A percentile compares a stretch with the other conserved stretches of the same genome.
These are phyloP conservation scores for Eutolmus rufibarbis DNA, from an alignment of 2,888 invertebrate species.

Conservation along the genomic window DNA sequence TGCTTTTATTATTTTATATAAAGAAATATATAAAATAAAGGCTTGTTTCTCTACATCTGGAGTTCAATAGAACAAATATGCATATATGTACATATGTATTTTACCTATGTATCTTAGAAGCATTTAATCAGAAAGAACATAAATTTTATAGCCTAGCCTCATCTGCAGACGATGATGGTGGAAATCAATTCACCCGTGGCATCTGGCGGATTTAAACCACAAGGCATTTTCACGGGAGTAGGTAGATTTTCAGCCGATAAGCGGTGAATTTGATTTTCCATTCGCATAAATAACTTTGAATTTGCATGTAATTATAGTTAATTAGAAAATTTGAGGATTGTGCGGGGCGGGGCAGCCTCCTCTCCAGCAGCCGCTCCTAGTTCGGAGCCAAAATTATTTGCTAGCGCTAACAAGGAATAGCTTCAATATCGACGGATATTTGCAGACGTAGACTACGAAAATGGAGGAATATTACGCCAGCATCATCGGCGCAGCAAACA, in stretches of 20 bases:
- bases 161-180: background rate
- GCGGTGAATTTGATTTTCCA: constrained; percentile 27
- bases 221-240: background rate
- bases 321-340: constrained; percentile 31
- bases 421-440: background rate
- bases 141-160: background rate
- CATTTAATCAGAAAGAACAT: background rate
- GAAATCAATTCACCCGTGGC: background rate
- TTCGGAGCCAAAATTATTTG: background rate
- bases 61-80: too few species aligned
- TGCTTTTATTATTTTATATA: too few species aligned
- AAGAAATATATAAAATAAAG: too few species aligned
- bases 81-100: background rate
- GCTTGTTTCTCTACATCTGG: too few species aligned
- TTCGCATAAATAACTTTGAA: constrained; percentile 37
- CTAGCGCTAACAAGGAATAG: background rate
- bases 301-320: constrained; percentile 36
- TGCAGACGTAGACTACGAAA: background rate
- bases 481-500: background rate
- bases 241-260: background rate
- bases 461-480: background rate
- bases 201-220: background rate
- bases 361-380: background rate
- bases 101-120: background rate
- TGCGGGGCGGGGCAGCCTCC: background rate